Evolutionary conservation across 2,797 vertebrate genomes (phyloP), one percentile per base, ranked within the genome.

Genomic region (Mus spretus): DNA sequence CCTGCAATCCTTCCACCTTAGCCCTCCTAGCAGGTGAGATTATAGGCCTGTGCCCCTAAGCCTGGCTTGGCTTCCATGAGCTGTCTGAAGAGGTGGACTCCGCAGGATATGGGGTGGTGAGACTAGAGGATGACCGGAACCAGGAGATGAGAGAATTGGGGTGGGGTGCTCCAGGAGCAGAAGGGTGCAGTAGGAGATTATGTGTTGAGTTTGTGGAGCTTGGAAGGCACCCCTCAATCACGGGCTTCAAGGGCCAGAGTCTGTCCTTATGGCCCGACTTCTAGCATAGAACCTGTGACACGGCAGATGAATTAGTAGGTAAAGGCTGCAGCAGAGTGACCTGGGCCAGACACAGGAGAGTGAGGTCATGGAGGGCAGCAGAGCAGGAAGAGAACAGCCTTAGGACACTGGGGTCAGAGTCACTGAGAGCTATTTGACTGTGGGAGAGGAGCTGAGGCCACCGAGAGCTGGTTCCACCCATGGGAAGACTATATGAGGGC

Each of bases 151-250:
- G 79, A 67, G 83, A 65, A 11, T 86, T 80, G n/a, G 44, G 50
- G 19, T 57, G 40, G 55, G 19, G 9, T 40, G 2, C 6, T 55
- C 28, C 20, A 3, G 83, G 55, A 85, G 67, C 34, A 65, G 19
- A 53, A 47, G 10, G 67, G 53, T 65, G 22, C 14, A 22, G 24
- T 83, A 50, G 53, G 65, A 61, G 22, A 37, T 0, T 5, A 31
- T 77, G 17, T 84, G 28, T 72, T 96, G 85, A 86, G 44, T 88
- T 72, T 93, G 65, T 82, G 37, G 78, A n/a, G 11, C 28, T 83
- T 53, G 40, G 63, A 50, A 85, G 79, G n/a, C 11, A 37, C 14
- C 26, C 31, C 13, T 86, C 91, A 40, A 14, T 75, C 40, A 6
- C 24, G 34, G 67, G 57, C 5, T 65, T 50, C 55, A 10, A 40